Conservation (phyloP, 2,888 invertebrate genomes). For the Germaria angustata region DNA sequence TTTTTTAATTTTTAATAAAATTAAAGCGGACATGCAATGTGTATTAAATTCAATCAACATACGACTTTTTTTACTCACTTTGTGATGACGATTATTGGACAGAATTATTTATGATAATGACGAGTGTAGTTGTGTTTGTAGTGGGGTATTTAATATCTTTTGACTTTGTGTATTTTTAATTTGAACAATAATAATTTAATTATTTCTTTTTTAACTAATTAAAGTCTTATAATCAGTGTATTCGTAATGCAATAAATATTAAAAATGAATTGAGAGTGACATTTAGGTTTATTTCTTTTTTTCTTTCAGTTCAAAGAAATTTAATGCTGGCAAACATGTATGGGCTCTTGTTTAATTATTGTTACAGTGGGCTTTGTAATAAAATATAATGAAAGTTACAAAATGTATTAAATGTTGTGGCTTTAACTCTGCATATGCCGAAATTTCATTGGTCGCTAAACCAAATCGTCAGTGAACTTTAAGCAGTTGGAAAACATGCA, state of each 20-base stretch:
- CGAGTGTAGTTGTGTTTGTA: background rate
- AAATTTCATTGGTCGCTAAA: too few relatives aligned
- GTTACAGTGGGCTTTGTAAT: background rate
- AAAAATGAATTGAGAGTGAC: constrained; percentile 29
- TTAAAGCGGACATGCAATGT: constrained; percentile 38
- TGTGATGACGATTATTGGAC: background rate
- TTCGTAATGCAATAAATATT: constrained; percentile 33
- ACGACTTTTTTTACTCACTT: background rate
- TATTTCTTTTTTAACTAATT: constrained; percentile 47
- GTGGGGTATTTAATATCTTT: background rate
- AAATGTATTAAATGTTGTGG: too few relatives aligned
- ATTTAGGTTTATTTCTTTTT: constrained; percentile 6
- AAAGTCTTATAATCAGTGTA: constrained; percentile 6
- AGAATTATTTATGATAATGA: constrained; percentile 1
- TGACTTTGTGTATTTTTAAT: constrained; percentile 15
- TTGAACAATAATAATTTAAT: constrained; percentile 52
- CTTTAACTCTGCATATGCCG: too few relatives aligned
- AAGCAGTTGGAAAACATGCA: too few relatives aligned
- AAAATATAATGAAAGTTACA: too few relatives aligned
- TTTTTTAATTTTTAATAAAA: background rate
- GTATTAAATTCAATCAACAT: constrained; percentile 43
- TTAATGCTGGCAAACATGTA: constrained; percentile 26
- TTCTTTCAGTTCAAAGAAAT: constrained; percentile 8
- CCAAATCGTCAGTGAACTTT: too few relatives aligned
- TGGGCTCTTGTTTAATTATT: background rate